Evolutionary conservation across 2,797 vertebrate species (phyloP).

Genomic region (Scolopax bukidnonensis): DNA sequence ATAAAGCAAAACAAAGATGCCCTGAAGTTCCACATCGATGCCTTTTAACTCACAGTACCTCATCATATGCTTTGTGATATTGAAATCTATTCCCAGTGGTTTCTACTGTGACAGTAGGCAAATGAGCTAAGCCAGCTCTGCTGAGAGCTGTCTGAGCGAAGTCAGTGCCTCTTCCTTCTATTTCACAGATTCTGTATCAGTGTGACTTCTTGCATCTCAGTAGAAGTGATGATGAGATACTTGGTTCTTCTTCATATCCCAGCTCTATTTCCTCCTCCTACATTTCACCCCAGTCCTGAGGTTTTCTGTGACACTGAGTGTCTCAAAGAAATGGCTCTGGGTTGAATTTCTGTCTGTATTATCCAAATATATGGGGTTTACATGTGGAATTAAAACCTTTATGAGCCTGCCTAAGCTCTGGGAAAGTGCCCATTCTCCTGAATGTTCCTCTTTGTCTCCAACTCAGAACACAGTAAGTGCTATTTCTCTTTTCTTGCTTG

Average conservation of each 20-base stretch:
- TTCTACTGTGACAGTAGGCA: neutral
- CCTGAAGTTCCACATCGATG: neutral
- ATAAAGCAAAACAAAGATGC: neutral
- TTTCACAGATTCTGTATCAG: neutral
- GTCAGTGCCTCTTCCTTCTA: neutral
- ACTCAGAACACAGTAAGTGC: neutral
- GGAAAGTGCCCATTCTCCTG: neutral
- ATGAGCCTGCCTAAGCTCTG: neutral
- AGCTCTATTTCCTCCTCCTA: neutral
- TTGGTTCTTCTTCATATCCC: neutral
- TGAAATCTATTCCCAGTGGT: neutral
- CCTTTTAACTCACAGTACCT: neutral
- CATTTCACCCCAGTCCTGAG: neutral
- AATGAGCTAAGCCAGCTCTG: neutral
- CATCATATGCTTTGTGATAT: neutral
- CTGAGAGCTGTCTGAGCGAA: neutral
- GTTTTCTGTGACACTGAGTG: neutral
- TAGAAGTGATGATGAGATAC: neutral
- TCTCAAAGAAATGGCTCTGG: neutral
- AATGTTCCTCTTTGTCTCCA: neutral
- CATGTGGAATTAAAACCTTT: neutral
- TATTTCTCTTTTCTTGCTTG: neutral
- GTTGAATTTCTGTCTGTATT: neutral
- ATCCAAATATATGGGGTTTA: neutral
- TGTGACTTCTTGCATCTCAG: neutral